These are phyloP conservation scores for Pissodes strobi DNA, from an alignment of 1,140 invertebrate genomes.

Conservation along the genomic window DNA sequence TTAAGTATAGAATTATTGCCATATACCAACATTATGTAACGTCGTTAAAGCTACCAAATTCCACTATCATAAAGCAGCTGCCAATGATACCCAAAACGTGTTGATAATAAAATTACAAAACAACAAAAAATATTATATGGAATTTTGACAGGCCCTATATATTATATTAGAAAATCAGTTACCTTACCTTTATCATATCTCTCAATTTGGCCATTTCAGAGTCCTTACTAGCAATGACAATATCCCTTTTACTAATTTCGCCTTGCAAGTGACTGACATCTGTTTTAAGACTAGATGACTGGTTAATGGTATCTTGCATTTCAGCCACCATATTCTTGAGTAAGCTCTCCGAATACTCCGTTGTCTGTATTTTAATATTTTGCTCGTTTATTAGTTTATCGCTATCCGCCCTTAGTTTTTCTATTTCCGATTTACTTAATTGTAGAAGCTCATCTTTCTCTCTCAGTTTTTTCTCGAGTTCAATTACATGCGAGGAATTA, in stretches of 20 bases:
- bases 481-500: not conserved
- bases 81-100: no score
- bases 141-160: no score
- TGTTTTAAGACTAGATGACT: not conserved
- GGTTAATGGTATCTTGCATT: slow-evolving; percentile 12
- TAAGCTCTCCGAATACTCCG: slow-evolving; percentile 13
- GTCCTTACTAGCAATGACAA: slow-evolving; percentile 12
- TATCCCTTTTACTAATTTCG: slow-evolving; percentile 11
- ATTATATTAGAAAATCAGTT: no score
- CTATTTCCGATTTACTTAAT: not conserved
- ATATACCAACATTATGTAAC: no score
- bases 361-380: slow-evolving; percentile 10
- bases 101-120: slow-evolving; percentile 5
- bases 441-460: slow-evolving; percentile 18
- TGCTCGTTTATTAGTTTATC: slow-evolving; percentile 1
- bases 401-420: slow-evolving; percentile 7
- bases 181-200: slow-evolving; percentile 29
- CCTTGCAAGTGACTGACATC: slow-evolving; percentile 1
- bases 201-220: slow-evolving; percentile 23
- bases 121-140: no score
- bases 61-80: no score
- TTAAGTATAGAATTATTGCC: no score
- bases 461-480: slow-evolving; percentile 18
- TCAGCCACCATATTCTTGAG: slow-evolving; percentile 16
- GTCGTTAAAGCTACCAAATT: no score